These are phyloP conservation scores for Uria lomvia DNA, from an alignment of 2,113 vertebrate species.

Conservation along the genomic window DNA sequence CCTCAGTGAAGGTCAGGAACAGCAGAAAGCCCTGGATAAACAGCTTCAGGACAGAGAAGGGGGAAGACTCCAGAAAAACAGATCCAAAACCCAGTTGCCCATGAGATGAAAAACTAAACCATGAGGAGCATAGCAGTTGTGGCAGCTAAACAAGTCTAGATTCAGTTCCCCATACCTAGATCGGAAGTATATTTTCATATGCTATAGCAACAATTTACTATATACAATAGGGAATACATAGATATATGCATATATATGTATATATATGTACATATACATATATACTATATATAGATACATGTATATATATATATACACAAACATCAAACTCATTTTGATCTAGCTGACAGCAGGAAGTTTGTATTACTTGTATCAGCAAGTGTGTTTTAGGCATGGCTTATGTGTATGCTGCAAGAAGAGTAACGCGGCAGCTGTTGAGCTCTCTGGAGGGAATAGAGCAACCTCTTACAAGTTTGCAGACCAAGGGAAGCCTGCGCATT, in stretches of 20 bases:
- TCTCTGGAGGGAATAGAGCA: neutral
- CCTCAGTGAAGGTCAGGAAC: neutral
- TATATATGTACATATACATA: constrained; percentile 35
- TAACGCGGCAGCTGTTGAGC: neutral
- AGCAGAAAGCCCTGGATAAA: neutral
- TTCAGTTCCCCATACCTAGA: constrained; percentile 6
- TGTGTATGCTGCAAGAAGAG: neutral
- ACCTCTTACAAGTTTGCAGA: neutral
- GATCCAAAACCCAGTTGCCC: neutral
- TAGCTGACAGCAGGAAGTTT: constrained; percentile 4
- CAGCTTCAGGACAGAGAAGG: neutral
- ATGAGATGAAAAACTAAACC: constrained; percentile 14
- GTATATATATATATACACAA: constrained; percentile 4
- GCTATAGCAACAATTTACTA: constrained; percentile 42
- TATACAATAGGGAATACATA: constrained; percentile 56
- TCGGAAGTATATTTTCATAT: constrained; percentile 42
- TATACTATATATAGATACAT: neutral
- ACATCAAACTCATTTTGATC: constrained; percentile 32
- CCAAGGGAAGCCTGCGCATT: neutral
- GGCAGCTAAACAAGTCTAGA: constrained; percentile 2
- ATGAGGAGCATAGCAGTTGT: neutral
- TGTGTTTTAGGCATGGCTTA: constrained; percentile 53
- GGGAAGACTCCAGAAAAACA: neutral
- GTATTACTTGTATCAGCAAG: neutral
- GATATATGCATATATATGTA: neutral